These are phyloP conservation scores for Drosophila gunungcola DNA, from an alignment of 1,140 invertebrate genomes.

Conservation along the genomic window DNA sequence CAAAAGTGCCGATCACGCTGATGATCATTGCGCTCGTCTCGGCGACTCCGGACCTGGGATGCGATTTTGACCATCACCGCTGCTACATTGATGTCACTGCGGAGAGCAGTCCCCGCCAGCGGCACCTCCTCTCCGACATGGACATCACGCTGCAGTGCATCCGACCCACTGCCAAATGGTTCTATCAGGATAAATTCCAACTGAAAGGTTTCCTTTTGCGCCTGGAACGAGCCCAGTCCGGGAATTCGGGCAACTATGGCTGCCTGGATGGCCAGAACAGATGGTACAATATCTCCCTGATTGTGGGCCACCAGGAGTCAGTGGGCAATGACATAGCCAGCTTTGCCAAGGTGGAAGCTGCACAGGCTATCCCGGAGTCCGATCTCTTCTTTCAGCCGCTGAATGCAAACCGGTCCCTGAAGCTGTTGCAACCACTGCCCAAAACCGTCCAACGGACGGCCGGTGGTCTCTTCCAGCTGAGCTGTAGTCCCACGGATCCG, in stretches of 20 bases:
- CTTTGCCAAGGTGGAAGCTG: constrained; percentile 28
- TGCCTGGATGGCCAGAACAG: constrained; percentile 39
- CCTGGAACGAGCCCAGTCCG: constrained; percentile 34
- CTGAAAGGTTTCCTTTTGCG: constrained; percentile 10
- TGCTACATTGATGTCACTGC: constrained; percentile 63
- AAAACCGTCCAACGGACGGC: constrained; percentile 84
- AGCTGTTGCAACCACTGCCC: constrained; percentile 59
- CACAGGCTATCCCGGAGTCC: constrained; percentile 1
- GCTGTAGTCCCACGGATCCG: constrained; percentile 86
- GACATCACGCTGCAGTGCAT: constrained; percentile 57
- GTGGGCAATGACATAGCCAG: constrained; percentile 50
- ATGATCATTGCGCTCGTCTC: constrained; percentile 40
- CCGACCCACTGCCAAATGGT: constrained; percentile 52
- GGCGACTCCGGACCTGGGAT: constrained; percentile 26
- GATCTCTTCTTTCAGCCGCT: constrained; percentile 37
- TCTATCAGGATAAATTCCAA: constrained; percentile 40
- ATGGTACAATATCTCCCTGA: constrained; percentile 63
- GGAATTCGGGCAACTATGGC: constrained; percentile 58
- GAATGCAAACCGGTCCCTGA: constrained; percentile 6
- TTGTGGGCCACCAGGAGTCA: constrained; percentile 31
- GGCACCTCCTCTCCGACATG: constrained; percentile 58
- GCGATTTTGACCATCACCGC: constrained; percentile 54
- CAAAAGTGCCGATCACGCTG: constrained; percentile 70
- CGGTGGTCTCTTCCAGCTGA: constrained; percentile 87
- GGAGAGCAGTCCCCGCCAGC: constrained; percentile 1